Evolutionary conservation across 1,140 invertebrate species (phyloP), one percentile per base, ranked within the genome.

Genomic region (Melanaphis sacchari): DNA sequence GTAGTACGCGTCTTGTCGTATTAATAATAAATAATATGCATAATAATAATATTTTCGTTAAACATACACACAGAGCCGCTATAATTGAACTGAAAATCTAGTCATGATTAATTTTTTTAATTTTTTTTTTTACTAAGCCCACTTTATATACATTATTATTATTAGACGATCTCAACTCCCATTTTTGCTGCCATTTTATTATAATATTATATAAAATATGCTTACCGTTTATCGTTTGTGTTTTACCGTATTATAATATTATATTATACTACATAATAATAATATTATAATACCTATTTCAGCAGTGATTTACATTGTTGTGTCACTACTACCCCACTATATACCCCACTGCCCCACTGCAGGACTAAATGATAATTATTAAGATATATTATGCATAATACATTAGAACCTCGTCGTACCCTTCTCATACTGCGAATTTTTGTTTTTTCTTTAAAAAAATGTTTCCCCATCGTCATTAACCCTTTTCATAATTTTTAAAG

Each of bases 1-100:
- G n/a, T 31, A 31, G 2, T n/a, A 66, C 59, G 59, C 15, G 59
- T 66, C 59, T 31, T 66, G 59, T 66, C 59, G 31, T 46, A 24
- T 46, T 8, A 36, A 76, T 46, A 91, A 91, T 66, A n/a, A 82
- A 91, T 66, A n/a, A 89, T 54, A 89, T 87, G 31, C 41, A 85
- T 66, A 82, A 84, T 84, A 84, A 85, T 41, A 41, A 81, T 84
- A 93, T 93, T 84, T 38, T 82, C 36, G 18, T 40, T 26, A 41
- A 82, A 49, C 31, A 82, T 15, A 43, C 49, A 81, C 41, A 49
- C 24, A n/a, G 90, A 31, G 59, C 31, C 31, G 81, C 91, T 46
- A 82, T 26, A 49, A 85, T 18, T 93, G 81, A 93, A 93, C 91
- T 93, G 91, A 93, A 93, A 93, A 93, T 93, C 91, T 93, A 93